These are phyloP conservation scores for Suillia variegata DNA, from an alignment of 2,888 invertebrate species.

Conservation along the genomic window DNA sequence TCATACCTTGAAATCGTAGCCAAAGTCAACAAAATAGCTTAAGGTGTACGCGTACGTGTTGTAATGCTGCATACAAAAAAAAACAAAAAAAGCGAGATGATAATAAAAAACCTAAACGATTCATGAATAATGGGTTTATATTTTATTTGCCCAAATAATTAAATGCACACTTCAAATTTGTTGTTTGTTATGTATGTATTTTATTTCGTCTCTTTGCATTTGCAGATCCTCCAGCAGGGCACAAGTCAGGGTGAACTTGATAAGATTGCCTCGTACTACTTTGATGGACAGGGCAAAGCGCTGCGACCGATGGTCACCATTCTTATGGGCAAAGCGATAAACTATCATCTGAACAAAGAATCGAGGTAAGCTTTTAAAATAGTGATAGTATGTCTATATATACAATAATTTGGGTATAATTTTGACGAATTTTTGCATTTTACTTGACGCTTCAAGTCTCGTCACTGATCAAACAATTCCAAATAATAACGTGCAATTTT, in stretches of 20 bases:
- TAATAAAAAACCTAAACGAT: background rate
- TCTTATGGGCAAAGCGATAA: slow-evolving; percentile 92
- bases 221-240: slow-evolving; percentile 69
- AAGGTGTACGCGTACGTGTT: too few species aligned
- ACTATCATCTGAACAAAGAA: slow-evolving; percentile 86
- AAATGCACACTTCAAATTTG: too few species aligned
- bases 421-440: background rate
- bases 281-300: slow-evolving; percentile 97
- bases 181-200: too few species aligned
- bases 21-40: too few species aligned
- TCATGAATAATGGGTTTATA: background rate
- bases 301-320: slow-evolving; percentile 93
- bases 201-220: too few species aligned
- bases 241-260: slow-evolving; percentile 84
- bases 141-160: too few species aligned
- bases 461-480: too few species aligned
- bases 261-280: slow-evolving; percentile 95
- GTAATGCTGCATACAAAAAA: too few species aligned
- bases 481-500: too few species aligned
- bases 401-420: background rate
- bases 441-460: too few species aligned
- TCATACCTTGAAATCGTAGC: background rate
- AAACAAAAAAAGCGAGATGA: background rate
- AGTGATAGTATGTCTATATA: background rate
- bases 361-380: slow-evolving; percentile 73